Base-by-base conservation (phyloP, 2,888 invertebrate genomes). In the Cosmia pyralina region DNA sequence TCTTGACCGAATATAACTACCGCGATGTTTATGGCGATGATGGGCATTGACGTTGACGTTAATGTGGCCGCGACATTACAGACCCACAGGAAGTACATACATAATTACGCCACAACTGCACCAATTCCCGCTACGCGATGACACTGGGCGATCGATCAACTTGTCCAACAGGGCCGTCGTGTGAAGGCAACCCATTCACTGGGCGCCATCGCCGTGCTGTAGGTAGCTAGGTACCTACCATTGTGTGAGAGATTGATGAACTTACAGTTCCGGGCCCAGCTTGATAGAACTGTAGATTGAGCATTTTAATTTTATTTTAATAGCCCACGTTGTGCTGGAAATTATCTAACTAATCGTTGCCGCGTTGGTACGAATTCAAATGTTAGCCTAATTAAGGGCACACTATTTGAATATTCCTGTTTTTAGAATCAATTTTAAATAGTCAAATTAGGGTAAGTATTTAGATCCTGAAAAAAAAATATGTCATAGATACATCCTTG, bases 191-290 rank as follows among this genome's bases (percentile, higher is more conserved):
- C 67, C 59, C 66, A 79, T 79, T 79, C 79, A 83, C 67, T 52
- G 48, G 59, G n/a, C 72, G 48, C 52, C 22, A n/a, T 2, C 46
- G 46, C 46, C 57, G 10, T 10, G 28, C 70, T 46, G 28, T 22
- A 52, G 52, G 44, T 8, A n/a, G n/a, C n/a, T n/a, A n/a, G n/a
- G n/a, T n/a, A n/a, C n/a, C n/a, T n/a, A 15, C 22, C 38, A 67
- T 72, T 84, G 69, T 81, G 70, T 48, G 41, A 1, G 57, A 81
- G 84, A 82, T 84, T 77, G 81, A 81, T 82, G 84, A 65, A 79
- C 15, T 58, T 63, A 13, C 59, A 72, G 75, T 71, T 80, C 81
- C 75, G 71, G 69, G 17, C 59, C 68, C 60, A 64, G 64, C 64
- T 64, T 34, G 72, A 41, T 55, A 19, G 7, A 34, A 55, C 15